Base-by-base conservation (phyloP, 2,888 invertebrate species). In the Drosophila pegasa region DNA sequence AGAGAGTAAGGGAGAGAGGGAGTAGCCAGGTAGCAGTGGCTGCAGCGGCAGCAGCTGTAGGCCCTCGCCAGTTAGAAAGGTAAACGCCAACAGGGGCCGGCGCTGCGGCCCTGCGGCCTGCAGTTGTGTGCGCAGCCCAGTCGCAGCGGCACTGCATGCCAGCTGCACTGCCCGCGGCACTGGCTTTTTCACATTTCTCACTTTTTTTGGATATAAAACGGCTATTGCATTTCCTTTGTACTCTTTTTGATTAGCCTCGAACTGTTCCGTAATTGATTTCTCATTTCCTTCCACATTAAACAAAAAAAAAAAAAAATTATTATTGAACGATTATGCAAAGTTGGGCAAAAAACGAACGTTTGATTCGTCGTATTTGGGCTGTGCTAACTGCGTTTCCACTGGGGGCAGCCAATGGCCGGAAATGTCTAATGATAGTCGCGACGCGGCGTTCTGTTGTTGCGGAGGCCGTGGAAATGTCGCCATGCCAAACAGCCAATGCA, bases 341-440 rank as follows among this genome's bases (percentile, higher is more conserved):
- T 47, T 18, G n/a, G n/a, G n/a, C n/a, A n/a, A n/a, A n/a, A n/a
- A n/a, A n/a, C n/a, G n/a, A n/a, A n/a, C n/a, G n/a, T n/a, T n/a
- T n/a, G n/a, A n/a, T n/a, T n/a, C n/a, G n/a, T n/a, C n/a, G n/a
- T n/a, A n/a, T n/a, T n/a, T n/a, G n/a, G n/a, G n/a, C n/a, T n/a
- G n/a, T n/a, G n/a, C n/a, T 12, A 54, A 25, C 27, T 40, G 50
- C 22, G 14, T 20, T 37, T 58, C 27, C 33, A 55, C 29, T 65
- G 62, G 71, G 33, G 71, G 33, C 22, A 50, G 67, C 29, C 70
- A 66, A 63, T 76, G 81, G 66, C 80, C 81, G 81, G 83, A 81
- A 80, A 83, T 75, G 74, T 70, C 68, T 67, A 80, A 80, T 76
- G 76, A 76, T 37, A 58, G 69, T 64, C 37, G 65, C 40, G 62